Percentiles rank a stretch among this genome's conserved stretches.
Evolutionary conservation across 2,888 invertebrate genomes (phyloP).

Genomic region (Eupithecia exiguata): DNA sequence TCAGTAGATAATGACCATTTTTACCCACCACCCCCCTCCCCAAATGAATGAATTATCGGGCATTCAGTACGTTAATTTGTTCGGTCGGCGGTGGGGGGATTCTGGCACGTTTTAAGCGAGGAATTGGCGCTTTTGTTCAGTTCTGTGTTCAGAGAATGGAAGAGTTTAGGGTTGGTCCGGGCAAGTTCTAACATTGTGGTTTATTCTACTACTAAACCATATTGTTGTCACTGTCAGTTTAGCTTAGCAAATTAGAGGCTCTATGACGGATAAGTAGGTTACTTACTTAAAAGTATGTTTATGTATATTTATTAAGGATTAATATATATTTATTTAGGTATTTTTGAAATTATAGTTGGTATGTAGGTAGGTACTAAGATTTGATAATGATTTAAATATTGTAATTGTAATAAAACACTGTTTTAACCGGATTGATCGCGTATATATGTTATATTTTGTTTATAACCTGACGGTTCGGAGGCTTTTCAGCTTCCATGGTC

Average conservation of each 20-base stretch:
- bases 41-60: conserved; percentile 69
- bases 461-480: too few species aligned
- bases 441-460: too few species aligned
- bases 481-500: too few species aligned
- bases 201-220: background rate
- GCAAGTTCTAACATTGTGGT: background rate
- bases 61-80: conserved; percentile 49
- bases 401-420: too few species aligned
- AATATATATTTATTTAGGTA: too few species aligned
- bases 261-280: too few species aligned
- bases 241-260: background rate
- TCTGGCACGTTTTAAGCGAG: conserved; percentile 25
- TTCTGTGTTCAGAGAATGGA: background rate
- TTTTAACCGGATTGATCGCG: too few species aligned
- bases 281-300: too few species aligned
- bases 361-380: too few species aligned
- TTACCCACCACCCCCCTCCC: conserved; percentile 40
- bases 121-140: conserved; percentile 19
- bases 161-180: background rate
- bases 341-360: too few species aligned
- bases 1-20: conserved; percentile 30
- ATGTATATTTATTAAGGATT: too few species aligned
- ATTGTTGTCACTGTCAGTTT: background rate
- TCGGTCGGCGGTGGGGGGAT: conserved; percentile 36
- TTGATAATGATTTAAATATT: too few species aligned